These are phyloP conservation scores for Indri indri DNA, from an alignment of 2,113 vertebrate genomes.

Conservation along the genomic window DNA sequence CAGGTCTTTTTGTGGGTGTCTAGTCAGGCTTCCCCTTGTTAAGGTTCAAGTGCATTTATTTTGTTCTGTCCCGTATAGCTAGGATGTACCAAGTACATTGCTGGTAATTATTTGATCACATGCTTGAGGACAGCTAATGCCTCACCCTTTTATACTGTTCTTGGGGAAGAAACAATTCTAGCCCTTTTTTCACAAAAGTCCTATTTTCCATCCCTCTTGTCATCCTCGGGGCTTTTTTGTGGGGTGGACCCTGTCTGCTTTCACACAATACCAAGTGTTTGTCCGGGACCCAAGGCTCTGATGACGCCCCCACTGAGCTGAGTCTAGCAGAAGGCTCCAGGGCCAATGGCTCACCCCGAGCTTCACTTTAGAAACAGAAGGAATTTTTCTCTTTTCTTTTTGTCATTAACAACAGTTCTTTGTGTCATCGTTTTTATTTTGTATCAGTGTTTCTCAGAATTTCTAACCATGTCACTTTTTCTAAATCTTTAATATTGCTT, in stretches of 20 bases:
- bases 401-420: neutral
- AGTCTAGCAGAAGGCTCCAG: rapidly evolving
- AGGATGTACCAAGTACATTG: rapidly evolving
- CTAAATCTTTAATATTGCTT: neutral
- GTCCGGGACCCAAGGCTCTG: neutral
- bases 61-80: neutral
- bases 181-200: neutral
- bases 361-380: neutral
- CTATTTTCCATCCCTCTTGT: neutral
- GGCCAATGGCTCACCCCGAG: rapidly evolving
- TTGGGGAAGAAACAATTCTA: neutral
- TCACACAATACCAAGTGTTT: rapidly evolving
- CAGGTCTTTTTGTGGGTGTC: neutral
- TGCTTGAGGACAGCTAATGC: neutral
- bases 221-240: neutral
- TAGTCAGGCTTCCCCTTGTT: neutral
- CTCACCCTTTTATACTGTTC: neutral
- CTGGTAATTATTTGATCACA: neutral
- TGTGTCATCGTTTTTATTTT: neutral
- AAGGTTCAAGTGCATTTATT: neutral
- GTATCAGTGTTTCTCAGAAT: neutral
- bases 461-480: neutral
- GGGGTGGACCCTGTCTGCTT: neutral
- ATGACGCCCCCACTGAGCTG: neutral
- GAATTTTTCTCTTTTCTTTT: too few relatives aligned